Evolutionary conservation across 2,888 invertebrate species (phyloP), one percentile per base, ranked within the genome.

Genomic region (Anorthoa munda): DNA sequence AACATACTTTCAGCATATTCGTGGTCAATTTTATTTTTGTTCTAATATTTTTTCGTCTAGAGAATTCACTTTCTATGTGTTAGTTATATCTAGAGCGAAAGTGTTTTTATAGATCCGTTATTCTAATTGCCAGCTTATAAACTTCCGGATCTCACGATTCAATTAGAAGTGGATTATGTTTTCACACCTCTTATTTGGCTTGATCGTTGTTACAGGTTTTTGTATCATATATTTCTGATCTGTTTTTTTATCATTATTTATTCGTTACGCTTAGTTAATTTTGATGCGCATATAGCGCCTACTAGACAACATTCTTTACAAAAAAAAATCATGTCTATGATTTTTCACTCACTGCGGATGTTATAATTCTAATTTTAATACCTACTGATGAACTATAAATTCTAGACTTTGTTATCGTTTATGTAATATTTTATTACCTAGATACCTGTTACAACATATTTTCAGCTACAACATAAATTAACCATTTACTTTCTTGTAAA

Each of bases 21-120:
- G n/a, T 26, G 46, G 31, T 2, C 53, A 53, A 46, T 23, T 60
- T 45, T 17, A 2, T 50, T 45, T 31, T 31, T 50, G 26, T 76
- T 26, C 2, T 13, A 23, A 60, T 55, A 18, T 59, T 51, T 39
- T 26, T 45, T 53, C 15, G 15, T 21, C 1, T 21, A 45, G 45
- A 45, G n/a, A 48, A 53, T 51, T 73, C 51, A 9, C 45, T 66
- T 51, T 65, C 39, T 56, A 66, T 66, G n/a, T 61, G 39, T 51
- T 73, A 56, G 15, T 51, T 65, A 5, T 15, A 21, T 18, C 2
- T 46, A 53, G 7, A 63, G 76, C 56, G 78, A 81, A 76, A 78
- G 78, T 81, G n/a, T 68, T 68, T 80, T 81, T 78, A 75, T 69
- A 69, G 68, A 50, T 72, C 64, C 18, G 56, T 82, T 80, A 68